Evolutionary conservation across 2,888 invertebrate genomes (phyloP), one percentile per base, ranked within the genome.

Genomic region (Tetragnatha montana): DNA sequence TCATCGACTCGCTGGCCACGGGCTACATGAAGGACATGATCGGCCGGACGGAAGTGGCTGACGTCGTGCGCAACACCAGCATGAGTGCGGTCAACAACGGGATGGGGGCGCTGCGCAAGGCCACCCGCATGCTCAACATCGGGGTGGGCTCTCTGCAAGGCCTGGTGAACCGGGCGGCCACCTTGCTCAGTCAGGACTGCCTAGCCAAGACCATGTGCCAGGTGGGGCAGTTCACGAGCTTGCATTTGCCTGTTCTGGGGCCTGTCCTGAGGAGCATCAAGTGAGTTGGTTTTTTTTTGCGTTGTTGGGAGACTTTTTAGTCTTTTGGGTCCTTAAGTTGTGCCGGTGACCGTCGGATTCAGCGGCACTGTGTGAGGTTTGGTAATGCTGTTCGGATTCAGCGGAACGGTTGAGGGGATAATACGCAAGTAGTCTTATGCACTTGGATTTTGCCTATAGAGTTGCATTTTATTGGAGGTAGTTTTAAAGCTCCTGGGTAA

Each of bases 201-300:
- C 49, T 90, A 10, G 71, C 89, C 0, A 82, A 75, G n/a, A 70
- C 51, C 7, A 82, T 90, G 82, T 90, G 89, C 73, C 60, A 51
- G 51, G 76, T 87, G 1, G 89, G 89, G 19, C 89, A 90, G 22
- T 76, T 90, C 19, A 87, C 89, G 0, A 71, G 82, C 10, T 47
- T 82, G 49, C 78, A 79, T n/a, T 19, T 81, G 6, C 89, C 89
- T 19, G 50, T 78, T 14, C 17, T 90, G 17, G 82, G 89, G 21
- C 73, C 86, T 6, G 19, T 87, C 8, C 74, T 90, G n/a, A 51
- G 89, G 51, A 90, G 74, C 17, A 71, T 90, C 14, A 82, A 83
- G 89, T 90, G 81, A 83, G 86, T 82, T n/a, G 19, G n/a, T n/a
- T n/a, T n/a, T n/a, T n/a, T 35, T 35, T 35, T 35, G 35, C 4